Percentiles rank a stretch among this genome's conserved stretches.
Conservation (phyloP, 1,140 invertebrate species). For the Microplitis demolitor region DNA sequence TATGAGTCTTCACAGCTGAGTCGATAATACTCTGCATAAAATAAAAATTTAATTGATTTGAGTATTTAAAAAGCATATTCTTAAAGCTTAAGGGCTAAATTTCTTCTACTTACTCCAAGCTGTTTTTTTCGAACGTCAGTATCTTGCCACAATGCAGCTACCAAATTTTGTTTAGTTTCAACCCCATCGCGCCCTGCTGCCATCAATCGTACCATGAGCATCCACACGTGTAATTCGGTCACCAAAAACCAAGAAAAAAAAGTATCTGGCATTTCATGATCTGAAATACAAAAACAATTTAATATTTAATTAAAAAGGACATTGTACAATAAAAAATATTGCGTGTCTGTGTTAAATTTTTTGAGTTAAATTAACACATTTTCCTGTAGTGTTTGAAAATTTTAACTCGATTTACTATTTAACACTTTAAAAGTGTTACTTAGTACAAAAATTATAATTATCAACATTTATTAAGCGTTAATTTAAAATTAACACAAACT, state of each 20-base stretch:
- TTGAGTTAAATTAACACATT: too few relatives aligned
- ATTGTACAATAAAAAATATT: not conserved
- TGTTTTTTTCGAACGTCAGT: slow-evolving; percentile 72
- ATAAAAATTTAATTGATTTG: not conserved
- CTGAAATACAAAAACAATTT: slow-evolving; percentile 57
- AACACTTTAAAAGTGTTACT: too few relatives aligned
- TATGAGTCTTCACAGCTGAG: slow-evolving; percentile 63
- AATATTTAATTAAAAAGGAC: not conserved
- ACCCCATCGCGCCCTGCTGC: slow-evolving; percentile 73
- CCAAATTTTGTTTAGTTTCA: slow-evolving; percentile 72
- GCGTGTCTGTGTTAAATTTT: too few relatives aligned
- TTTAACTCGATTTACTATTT: too few relatives aligned
- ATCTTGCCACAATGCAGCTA: slow-evolving; percentile 84
- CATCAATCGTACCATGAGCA: slow-evolving; percentile 77
- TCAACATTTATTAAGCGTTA: too few relatives aligned
- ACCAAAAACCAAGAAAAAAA: slow-evolving; percentile 84
- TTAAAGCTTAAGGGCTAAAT: not conserved
- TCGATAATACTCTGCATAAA: slow-evolving; percentile 63
- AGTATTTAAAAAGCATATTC: not conserved
- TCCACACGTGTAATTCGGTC: slow-evolving; percentile 85
- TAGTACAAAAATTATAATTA: too few relatives aligned
- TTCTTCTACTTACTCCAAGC: slow-evolving; percentile 67
- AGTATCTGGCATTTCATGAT: slow-evolving; percentile 75
- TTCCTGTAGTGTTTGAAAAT: too few relatives aligned
- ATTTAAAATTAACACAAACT: too few relatives aligned